Evolutionary conservation across 2,113 vertebrate genomes (phyloP), one percentile per base, ranked within the genome.

Genomic region (Syngnathoides biaculeatus): DNA sequence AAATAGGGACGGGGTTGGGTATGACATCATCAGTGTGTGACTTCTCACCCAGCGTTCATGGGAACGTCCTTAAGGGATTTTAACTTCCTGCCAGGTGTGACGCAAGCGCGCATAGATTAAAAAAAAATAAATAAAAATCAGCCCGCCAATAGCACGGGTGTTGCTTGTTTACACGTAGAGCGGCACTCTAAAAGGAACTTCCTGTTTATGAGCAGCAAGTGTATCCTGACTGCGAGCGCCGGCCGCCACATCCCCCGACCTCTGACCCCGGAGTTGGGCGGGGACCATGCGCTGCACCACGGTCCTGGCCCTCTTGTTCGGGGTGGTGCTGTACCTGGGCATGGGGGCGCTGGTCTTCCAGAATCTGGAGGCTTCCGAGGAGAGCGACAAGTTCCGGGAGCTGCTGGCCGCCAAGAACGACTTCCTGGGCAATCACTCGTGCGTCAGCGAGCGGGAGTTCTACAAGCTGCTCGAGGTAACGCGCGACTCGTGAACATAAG

Each of bases 311-410:
- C 89, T 97, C 77, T 78, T 95, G 77, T 76, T 88, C 0, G 86
- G 92, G 47, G 95, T 96, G 73, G 88, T 95, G 75, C 82, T 94
- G 53, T 97, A 96, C 89, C 86, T 96, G 86, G 92, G 93, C 65
- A 87, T 92, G 12, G 95, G 95, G 0, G 95, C 94, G 11, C 86
- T 95, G 67, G 90, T 96, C 67, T 97, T 96, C 79, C 86, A 87
- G 73, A 91, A 86, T 45, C 86, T 97, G 82, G 95, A 97, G 81
- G 72, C 88, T n/a, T 88, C 93, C 1, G 17, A 59, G 2, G 95
- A 96, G 80, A 79, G 57, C 43, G 8, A 11, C 40, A 90, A 90
- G n/a, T 90, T 93, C 67, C 0, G 57, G 13, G 5, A 82, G 2
- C 86, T 96, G 72, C 75, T 78, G 1, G 43, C 42, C 0, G 76